A percentile compares a stretch with the other conserved stretches of the same genome.
These are phyloP conservation scores for Sepioteuthis lessoniana DNA, from an alignment of 2,888 invertebrate genomes.

Conservation along the genomic window DNA sequence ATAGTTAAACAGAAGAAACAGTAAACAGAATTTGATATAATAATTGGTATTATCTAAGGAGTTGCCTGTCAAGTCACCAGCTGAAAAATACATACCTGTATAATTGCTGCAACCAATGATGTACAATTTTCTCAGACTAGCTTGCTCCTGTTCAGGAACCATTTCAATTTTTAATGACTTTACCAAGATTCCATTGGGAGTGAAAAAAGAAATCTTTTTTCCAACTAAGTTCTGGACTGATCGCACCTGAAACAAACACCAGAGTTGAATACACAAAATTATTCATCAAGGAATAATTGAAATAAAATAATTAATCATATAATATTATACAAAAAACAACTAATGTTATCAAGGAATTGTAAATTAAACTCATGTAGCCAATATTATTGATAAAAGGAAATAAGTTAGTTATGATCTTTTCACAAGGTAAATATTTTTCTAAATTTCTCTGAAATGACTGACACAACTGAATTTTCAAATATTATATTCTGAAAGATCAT, in stretches of 20 bases:
- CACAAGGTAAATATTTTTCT: no score
- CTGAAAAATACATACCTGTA: neutral
- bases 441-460: no score
- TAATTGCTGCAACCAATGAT: neutral
- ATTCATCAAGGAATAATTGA: neutral
- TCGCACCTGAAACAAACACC: neutral
- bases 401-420: no score
- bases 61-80: no score
- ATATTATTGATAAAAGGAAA: no score
- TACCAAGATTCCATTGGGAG: neutral
- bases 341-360: neutral
- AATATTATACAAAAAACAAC: neutral
- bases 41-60: no score
- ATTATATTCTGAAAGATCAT: no score
- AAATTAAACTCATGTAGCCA: no score
- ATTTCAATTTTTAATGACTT: neutral
- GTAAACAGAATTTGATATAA: no score
- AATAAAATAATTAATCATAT: no score
- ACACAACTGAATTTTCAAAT: no score
- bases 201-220: neutral
- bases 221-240: neutral
- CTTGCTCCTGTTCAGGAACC: neutral
- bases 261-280: neutral
- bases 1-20: no score
- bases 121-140: neutral